Evolutionary conservation across 2,113 vertebrate genomes (phyloP), one percentile per base, ranked within the genome.

Genomic region (Nyctereutes procyonoides): DNA sequence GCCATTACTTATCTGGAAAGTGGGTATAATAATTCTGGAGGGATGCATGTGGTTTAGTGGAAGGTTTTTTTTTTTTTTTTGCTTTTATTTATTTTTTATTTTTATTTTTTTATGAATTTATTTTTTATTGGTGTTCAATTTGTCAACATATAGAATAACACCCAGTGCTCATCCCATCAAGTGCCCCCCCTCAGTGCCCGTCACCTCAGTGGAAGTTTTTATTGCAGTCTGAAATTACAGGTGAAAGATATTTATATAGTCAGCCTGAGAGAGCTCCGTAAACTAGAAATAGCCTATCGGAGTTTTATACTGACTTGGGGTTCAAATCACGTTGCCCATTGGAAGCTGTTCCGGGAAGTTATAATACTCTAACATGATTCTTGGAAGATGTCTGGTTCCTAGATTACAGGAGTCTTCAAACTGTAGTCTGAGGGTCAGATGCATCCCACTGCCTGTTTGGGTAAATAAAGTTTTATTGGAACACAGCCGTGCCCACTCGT

Each of bases 391-490:
- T 22, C 15, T 86, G 38, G 60, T 81, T 95, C 80, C 38, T 58
- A 63, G 74, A 69, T 80, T 48, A 58, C 3, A 67, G 74, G 30
- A 77, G 13, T 83, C 11, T 28, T 74, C 26, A 84, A 85, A 80
- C 32, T 38, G 15, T n/a, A 32, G 43, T 30, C 85, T 26, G 1
- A 69, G 67, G 16, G 67, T 35, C 67, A 69, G 14, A 69, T 9
- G 13, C 48, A 89, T 56, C 51, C n/a, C 11, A 38, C 10, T 82
- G 26, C 24, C 63, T 85, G 3, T 94, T 71, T 76, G 48, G 81
- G 32, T 96, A 63, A 83, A 90, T 87, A 65, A 83, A 85, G 55
- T 83, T 97, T 92, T 90, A 80, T 84, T 80, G 51, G 56, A 67
- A 79, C 38, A 22, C 4, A 77, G 19, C 22, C 43, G 11, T 0